Percentiles rank a stretch among this genome's conserved stretches.
Conservation (phyloP, 1,140 invertebrate species). For the Drosophila oshimai region DNA sequence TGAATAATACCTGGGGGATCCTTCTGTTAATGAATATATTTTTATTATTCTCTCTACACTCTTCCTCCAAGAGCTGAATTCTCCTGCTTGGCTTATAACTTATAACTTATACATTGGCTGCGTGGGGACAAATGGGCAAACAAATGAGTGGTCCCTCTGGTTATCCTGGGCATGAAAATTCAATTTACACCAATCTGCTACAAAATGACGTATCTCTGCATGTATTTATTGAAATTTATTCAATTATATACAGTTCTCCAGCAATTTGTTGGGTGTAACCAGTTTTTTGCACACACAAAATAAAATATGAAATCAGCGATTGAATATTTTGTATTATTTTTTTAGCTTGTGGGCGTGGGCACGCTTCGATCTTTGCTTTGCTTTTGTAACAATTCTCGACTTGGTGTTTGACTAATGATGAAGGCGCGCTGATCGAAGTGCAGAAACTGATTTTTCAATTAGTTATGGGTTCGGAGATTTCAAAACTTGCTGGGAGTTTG, state of each 20-base stretch:
- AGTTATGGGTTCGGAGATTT: not conserved
- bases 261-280: slow-evolving; percentile 62
- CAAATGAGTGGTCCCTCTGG: slow-evolving; percentile 60
- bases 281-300: slow-evolving; percentile 29
- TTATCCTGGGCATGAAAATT: slow-evolving; percentile 37
- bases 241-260: slow-evolving; percentile 1
- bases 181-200: slow-evolving; percentile 60
- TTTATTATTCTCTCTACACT: too few species aligned
- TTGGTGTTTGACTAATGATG: slow-evolving; percentile 45
- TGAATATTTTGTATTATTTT: slow-evolving; percentile 24
- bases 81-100: too few species aligned
- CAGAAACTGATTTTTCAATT: slow-evolving; percentile 39
- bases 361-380: slow-evolving; percentile 33
- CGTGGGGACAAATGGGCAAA: slow-evolving; percentile 69
- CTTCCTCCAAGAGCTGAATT: too few species aligned
- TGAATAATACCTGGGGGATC: too few species aligned
- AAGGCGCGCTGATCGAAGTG: not conserved
- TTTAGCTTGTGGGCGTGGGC: slow-evolving; percentile 59
- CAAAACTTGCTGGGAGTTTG: not conserved
- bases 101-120: slow-evolving; percentile 68
- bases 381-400: slow-evolving; percentile 20
- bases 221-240: slow-evolving; percentile 39
- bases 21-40: too few species aligned
- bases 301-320: slow-evolving; percentile 69
- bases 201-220: slow-evolving; percentile 51